phyloP scores from a whole-genome alignment of 92 coral and sea anemone species.

The Palythoa grandis region DNA sequence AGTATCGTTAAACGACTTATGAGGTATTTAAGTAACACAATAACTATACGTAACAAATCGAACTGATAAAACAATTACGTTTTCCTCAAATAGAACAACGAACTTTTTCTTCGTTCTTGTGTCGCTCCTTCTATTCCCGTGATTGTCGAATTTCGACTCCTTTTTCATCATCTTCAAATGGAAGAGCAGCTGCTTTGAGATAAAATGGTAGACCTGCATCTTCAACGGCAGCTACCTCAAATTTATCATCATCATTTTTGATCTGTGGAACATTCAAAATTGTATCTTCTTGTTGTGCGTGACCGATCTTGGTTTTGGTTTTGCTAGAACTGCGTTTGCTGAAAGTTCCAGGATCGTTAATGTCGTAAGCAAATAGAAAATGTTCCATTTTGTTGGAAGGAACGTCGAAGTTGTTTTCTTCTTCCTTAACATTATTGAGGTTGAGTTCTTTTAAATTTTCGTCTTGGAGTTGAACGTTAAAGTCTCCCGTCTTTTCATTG shows the following conservation, averaged over 20 bases:
- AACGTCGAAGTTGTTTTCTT: background rate
- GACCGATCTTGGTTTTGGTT: background rate
- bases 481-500: background rate
- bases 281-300: background rate
- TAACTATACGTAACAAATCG: no score
- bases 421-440: background rate
- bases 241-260: background rate
- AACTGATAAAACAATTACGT: no score
- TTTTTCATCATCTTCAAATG: conserved; percentile 24
- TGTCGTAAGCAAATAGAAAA: background rate
- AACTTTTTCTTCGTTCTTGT: background rate
- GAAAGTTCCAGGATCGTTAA: background rate
- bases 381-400: background rate
- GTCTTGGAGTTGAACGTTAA: background rate
- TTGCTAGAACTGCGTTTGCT: background rate
- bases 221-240: background rate
- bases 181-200: conserved; percentile 41
- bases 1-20: no score
- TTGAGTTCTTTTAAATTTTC: background rate
- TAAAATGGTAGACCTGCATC: conserved; percentile 42
- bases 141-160: background rate
- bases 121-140: background rate
- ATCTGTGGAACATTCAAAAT: background rate
- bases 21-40: no score
- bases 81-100: background rate